A percentile compares a stretch with the other conserved stretches of the same genome.
These are phyloP conservation scores for Agriopis aurantiaria DNA, from an alignment of 2,888 invertebrate genomes.

Conservation along the genomic window DNA sequence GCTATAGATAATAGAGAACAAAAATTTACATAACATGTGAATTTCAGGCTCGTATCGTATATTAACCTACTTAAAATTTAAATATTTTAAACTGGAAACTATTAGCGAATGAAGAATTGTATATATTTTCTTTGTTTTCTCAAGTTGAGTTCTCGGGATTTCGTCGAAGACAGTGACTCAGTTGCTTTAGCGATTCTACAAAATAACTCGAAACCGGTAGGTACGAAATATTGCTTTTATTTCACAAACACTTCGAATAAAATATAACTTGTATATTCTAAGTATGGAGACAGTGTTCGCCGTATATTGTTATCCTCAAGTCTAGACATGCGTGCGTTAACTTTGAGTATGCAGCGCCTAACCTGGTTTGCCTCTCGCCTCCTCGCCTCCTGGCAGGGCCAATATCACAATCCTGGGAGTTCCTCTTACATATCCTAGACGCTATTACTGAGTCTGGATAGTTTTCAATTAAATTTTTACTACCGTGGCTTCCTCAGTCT, in stretches of 20 bases:
- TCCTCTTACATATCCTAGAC: constrained; percentile 23
- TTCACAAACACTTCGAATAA: constrained; percentile 15
- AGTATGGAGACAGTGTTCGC: constrained; percentile 33
- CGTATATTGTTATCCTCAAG: constrained; percentile 49
- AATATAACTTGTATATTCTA: neutral
- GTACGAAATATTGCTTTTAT: constrained; percentile 33
- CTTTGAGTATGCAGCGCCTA: constrained; percentile 40
- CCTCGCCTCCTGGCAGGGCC: constrained; percentile 43
- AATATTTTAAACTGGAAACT: constrained; percentile 22
- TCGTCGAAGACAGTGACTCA: constrained; percentile 31
- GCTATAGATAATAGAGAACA: constrained; percentile 1
- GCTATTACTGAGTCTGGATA: constrained; percentile 49
- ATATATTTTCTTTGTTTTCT: constrained; percentile 45
- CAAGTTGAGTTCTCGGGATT: constrained; percentile 32
- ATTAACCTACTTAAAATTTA: neutral
- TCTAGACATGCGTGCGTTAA: constrained; percentile 69
- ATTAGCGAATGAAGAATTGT: constrained; percentile 30
- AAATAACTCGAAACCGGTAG: constrained; percentile 23
- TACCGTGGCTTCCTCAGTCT: constrained; percentile 39
- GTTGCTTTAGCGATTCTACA: constrained; percentile 33
- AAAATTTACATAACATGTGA: constrained; percentile 34
- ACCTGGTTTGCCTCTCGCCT: constrained; percentile 16
- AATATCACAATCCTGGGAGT: constrained; percentile 43
- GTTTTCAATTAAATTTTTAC: constrained; percentile 51
- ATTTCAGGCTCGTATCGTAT: constrained; percentile 11